Evolutionary conservation across 2,797 vertebrate species (phyloP).

Genomic region (Scomberomorus guttatus): DNA sequence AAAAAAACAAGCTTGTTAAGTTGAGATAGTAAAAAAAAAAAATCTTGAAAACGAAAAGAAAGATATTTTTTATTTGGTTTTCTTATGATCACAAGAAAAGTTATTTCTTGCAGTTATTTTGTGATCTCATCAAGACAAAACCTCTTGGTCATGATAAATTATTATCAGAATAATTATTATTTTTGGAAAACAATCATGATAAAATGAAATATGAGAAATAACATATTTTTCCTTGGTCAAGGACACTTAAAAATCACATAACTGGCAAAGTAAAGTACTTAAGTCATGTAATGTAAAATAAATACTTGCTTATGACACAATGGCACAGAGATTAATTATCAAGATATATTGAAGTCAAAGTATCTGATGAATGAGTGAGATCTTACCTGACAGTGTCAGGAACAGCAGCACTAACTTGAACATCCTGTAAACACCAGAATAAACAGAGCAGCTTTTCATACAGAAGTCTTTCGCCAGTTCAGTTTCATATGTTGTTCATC

Average conservation of each 20-base stretch:
- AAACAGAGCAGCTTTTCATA: not conserved
- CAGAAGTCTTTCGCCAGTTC: not conserved
- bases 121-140: not conserved
- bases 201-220: not conserved
- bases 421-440: constrained; percentile 75
- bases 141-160: not conserved
- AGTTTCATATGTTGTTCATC: not conserved
- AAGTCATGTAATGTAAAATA: not conserved
- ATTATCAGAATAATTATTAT: not conserved
- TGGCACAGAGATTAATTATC: not conserved
- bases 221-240: no score
- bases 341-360: not conserved
- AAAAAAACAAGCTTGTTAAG: no score
- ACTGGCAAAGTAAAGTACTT: constrained; percentile 4
- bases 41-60: not conserved
- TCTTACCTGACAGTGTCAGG: constrained; percentile 81
- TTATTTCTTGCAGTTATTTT: not conserved
- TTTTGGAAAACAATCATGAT: not conserved
- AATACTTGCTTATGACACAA: not conserved
- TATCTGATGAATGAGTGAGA: not conserved
- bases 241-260: constrained; percentile 8
- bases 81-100: not conserved
- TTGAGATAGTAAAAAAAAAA: not conserved
- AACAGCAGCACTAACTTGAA: constrained; percentile 67
- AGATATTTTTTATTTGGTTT: not conserved